Evolutionary conservation across 53 echinoderm and acorn worm genomes (phyloP).

Genomic region (Stichopus horrens): DNA sequence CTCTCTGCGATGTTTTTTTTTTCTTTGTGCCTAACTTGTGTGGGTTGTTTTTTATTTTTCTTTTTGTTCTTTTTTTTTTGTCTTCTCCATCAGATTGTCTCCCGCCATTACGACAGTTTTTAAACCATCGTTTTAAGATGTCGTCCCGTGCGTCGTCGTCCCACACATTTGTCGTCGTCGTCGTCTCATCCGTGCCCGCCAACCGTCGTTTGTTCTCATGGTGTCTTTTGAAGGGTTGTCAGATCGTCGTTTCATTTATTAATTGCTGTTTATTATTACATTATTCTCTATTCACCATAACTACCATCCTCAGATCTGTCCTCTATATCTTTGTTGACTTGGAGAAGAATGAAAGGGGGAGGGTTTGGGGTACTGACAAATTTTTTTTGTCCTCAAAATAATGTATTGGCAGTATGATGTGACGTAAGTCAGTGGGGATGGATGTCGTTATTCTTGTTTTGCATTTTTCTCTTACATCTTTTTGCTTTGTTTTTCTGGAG

Average conservation of each 20-base stretch:
- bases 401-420: too few relatives aligned
- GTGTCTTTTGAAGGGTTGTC: constrained; percentile 29
- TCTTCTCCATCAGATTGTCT: constrained; percentile 28
- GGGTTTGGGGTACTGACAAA: too few relatives aligned
- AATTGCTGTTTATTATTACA: too few relatives aligned
- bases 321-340: too few relatives aligned
- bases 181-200: constrained; percentile 35
- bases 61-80: constrained; percentile 10
- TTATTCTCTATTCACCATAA: too few relatives aligned
- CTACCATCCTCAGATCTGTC: too few relatives aligned
- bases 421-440: too few relatives aligned
- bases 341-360: too few relatives aligned
- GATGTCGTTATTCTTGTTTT: too few relatives aligned
- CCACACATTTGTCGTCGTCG: background rate
- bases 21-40: constrained; percentile 25
- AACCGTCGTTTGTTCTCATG: constrained; percentile 40
- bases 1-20: constrained; percentile 1
- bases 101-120: constrained; percentile 32
- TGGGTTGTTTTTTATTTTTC: constrained; percentile 5
- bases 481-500: too few relatives aligned
- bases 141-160: constrained; percentile 9
- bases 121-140: constrained; percentile 22
- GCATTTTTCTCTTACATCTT: too few relatives aligned
- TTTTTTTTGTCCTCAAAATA: too few relatives aligned
- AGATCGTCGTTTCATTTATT: constrained; percentile 7